Conservation (phyloP, 1,140 invertebrate species). For the Eciton burchellii region DNA sequence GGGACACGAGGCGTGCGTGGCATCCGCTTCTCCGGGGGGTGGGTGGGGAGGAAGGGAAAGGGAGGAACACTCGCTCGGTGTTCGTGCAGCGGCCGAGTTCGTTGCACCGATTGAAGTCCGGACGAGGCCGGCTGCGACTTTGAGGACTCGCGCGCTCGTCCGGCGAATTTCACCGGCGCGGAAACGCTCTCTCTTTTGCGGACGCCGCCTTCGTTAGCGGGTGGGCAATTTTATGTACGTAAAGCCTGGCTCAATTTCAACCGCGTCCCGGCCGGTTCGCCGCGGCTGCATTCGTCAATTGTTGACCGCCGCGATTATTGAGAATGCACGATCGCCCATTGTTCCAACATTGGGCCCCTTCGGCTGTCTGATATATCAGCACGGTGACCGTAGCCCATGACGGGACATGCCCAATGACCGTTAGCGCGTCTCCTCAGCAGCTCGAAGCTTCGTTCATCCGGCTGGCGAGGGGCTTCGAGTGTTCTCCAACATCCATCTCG, state of each 20-base stretch:
- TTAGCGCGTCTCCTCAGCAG: constrained; percentile 10
- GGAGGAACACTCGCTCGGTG: constrained; percentile 26
- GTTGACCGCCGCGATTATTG: constrained; percentile 20
- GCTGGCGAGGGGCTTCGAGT: not conserved
- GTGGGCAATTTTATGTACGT: constrained; percentile 34
- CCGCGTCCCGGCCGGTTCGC: not conserved
- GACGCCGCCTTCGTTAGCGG: not conserved
- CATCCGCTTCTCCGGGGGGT: constrained; percentile 2
- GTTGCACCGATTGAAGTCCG: constrained; percentile 61
- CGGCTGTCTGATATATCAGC: constrained; percentile 36
- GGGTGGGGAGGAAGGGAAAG: too few species aligned
- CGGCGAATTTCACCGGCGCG: not conserved
- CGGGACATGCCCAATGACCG: constrained; percentile 24
- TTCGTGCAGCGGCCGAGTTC: constrained; percentile 62
- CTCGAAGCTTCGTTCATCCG: not conserved
- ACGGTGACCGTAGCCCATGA: not conserved
- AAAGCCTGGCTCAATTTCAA: not conserved
- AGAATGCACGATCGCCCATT: constrained; percentile 32
- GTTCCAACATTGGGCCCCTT: constrained; percentile 43
- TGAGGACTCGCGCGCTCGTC: not conserved
- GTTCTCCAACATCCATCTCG: too few species aligned
- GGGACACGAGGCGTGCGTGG: constrained; percentile 59
- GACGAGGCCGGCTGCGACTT: not conserved
- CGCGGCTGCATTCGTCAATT: constrained; percentile 29
- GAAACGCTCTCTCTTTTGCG: too few species aligned